Evolutionary conservation across 2,113 vertebrate genomes (phyloP).

Genomic region (Alethe diademata): DNA sequence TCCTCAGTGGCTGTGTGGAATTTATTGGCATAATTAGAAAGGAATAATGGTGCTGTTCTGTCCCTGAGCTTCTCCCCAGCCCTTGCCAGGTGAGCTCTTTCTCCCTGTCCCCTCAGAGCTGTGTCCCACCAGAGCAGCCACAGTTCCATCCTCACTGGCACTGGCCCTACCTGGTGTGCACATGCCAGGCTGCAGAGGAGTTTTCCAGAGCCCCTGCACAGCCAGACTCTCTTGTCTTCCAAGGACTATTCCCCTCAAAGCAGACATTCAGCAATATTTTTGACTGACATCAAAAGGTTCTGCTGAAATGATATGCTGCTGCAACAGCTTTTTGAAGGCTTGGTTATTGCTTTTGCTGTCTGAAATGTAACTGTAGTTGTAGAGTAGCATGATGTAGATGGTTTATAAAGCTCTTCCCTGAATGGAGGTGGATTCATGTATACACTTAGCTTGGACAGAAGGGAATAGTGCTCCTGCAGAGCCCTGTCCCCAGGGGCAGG

Average conservation of each 20-base stretch:
- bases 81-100: not conserved
- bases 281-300: slow-evolving; percentile 26
- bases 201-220: not conserved
- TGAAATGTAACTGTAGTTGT: slow-evolving; percentile 4
- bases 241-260: not conserved
- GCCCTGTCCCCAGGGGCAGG: not conserved
- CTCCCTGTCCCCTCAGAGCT: not conserved
- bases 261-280: not conserved
- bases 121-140: not conserved
- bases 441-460: not conserved
- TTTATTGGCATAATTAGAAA: not conserved
- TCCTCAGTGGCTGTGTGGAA: not conserved
- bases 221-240: not conserved
- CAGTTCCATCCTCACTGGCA: not conserved
- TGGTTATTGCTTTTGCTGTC: slow-evolving; percentile 37
- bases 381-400: not conserved
- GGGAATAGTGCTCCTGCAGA: not conserved
- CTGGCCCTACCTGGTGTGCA: not conserved
- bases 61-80: accelerated
- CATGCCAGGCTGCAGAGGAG: not conserved
- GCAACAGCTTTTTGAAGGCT: slow-evolving; percentile 37
- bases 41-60: not conserved
- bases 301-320: slow-evolving; percentile 34
- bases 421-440: not conserved
- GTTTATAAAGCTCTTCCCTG: not conserved